Percentiles rank a stretch among this genome's conserved stretches.
Evolutionary conservation across 2,888 invertebrate species (phyloP).

Genomic region (Polyommatus icarus): DNA sequence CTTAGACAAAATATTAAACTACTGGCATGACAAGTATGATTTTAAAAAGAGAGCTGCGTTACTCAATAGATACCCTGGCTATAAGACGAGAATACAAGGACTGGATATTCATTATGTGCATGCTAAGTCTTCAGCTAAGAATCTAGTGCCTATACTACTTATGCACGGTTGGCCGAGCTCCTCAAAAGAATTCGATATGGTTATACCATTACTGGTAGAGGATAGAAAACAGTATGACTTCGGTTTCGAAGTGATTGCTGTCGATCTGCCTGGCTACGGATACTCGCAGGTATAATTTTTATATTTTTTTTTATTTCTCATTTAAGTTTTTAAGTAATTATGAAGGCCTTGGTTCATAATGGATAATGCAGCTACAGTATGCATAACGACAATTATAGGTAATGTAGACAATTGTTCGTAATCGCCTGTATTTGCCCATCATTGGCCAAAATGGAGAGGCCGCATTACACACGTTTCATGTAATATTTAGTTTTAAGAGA

Average conservation of each 20-base stretch:
- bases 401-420: too few species aligned
- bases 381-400: too few species aligned
- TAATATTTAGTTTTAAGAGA: too few species aligned
- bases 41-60: constrained; percentile 81
- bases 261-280: constrained; percentile 86
- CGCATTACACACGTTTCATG: too few species aligned
- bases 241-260: constrained; percentile 85
- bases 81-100: constrained; percentile 86
- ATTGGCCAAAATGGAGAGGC: too few species aligned
- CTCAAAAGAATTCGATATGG: constrained; percentile 88
- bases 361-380: too few species aligned
- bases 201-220: constrained; percentile 84
- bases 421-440: too few species aligned
- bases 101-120: constrained; percentile 88
- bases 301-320: too few species aligned
- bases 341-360: too few species aligned
- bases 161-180: constrained; percentile 95
- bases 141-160: constrained; percentile 83
- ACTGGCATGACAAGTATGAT: constrained; percentile 89
- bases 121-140: constrained; percentile 75
- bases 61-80: constrained; percentile 88
- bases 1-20: constrained; percentile 83
- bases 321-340: too few species aligned
- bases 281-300: constrained; percentile 81
- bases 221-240: constrained; percentile 78